These are phyloP conservation scores for Pseudopipra pipra DNA, from an alignment of 2,113 vertebrate species.

Conservation along the genomic window DNA sequence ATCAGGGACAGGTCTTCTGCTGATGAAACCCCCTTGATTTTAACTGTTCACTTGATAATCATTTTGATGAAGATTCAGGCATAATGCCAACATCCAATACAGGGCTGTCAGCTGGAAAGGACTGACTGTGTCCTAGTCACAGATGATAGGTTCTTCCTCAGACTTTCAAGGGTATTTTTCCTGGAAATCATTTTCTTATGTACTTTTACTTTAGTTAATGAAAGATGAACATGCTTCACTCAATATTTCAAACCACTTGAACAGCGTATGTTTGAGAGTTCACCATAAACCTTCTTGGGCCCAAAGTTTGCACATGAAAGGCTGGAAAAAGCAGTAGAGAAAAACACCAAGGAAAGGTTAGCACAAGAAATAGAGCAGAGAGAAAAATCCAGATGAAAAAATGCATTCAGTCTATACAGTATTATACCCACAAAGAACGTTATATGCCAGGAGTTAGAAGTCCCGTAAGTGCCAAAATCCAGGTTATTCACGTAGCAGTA, in stretches of 20 bases:
- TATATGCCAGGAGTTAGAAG: neutral
- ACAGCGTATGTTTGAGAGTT: neutral
- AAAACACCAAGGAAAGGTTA: slow-evolving; percentile 36
- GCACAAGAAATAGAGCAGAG: slow-evolving; percentile 36
- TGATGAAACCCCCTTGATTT: neutral
- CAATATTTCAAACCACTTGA: neutral
- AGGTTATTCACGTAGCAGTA: neutral
- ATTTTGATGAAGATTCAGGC: neutral
- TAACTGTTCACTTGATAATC: neutral
- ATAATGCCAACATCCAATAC: neutral
- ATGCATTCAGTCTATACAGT: neutral
- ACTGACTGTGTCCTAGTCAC: neutral
- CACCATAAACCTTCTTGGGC: neutral
- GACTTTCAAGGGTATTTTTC: neutral
- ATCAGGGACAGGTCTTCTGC: neutral
- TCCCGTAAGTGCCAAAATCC: neutral
- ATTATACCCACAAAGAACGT: neutral
- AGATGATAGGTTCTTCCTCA: neutral
- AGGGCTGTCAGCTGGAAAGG: neutral
- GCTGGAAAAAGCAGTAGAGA: slow-evolving; percentile 15
- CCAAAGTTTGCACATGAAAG: neutral
- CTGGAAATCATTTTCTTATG: neutral
- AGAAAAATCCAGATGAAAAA: slow-evolving; percentile 34
- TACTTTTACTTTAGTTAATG: neutral
- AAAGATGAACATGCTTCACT: slow-evolving; percentile 13